Conservation (phyloP, 1,140 invertebrate species). For the Apis cerana region DNA sequence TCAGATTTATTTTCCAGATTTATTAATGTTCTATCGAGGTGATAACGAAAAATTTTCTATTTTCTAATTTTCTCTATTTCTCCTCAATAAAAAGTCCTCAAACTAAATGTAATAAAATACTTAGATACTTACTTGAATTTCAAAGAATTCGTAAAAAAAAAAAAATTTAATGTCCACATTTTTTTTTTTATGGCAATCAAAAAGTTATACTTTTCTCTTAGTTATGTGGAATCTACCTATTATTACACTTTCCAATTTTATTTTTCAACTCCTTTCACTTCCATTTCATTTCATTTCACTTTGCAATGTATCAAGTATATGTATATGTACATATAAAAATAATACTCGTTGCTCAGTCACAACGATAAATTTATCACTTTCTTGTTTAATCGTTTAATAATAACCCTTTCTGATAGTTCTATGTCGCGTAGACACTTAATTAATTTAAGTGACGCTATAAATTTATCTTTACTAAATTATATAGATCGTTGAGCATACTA, state of each 20-base stretch:
- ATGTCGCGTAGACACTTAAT: background rate
- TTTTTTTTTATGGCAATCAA: background rate
- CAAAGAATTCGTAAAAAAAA: background rate
- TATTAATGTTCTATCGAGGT: too few relatives aligned
- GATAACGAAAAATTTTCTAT: background rate
- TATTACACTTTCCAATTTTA: background rate
- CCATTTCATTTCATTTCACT: background rate
- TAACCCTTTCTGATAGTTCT: too few relatives aligned
- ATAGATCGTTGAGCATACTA: background rate
- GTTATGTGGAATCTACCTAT: background rate
- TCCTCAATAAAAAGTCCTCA: background rate
- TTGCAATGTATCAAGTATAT: background rate
- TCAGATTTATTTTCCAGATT: too few relatives aligned
- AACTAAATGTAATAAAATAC: background rate
- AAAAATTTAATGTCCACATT: background rate
- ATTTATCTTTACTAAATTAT: background rate
- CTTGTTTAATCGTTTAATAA: too few relatives aligned
- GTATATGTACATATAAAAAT: background rate
- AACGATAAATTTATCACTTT: too few relatives aligned
- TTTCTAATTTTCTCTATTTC: too few relatives aligned
- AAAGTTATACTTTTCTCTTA: background rate
- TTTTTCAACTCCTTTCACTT: background rate
- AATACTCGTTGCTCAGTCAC: too few relatives aligned
- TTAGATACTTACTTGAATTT: too few relatives aligned
- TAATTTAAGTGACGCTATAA: background rate